A percentile compares a stretch with the other conserved stretches of the same genome.
These are phyloP conservation scores for Saturnia pavonia DNA, from an alignment of 2,888 invertebrate genomes.

Conservation along the genomic window DNA sequence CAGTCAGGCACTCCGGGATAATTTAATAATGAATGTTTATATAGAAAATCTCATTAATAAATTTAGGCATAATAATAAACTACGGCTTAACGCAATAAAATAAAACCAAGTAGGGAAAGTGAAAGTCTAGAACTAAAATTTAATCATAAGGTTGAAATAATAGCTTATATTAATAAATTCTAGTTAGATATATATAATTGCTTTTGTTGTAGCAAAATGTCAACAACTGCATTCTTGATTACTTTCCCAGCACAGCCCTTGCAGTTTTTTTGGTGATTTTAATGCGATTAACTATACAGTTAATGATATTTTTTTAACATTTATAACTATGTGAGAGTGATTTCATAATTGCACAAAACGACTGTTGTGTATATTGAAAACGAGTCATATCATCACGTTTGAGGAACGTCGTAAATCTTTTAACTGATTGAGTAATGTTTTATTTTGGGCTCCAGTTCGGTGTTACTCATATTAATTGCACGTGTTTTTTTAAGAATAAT, in stretches of 20 bases:
- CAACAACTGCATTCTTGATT: not conserved
- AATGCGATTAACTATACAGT: not conserved
- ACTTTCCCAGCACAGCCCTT: not conserved
- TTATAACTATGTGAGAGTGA: not conserved
- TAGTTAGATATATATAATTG: not conserved
- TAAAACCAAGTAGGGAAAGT: not conserved
- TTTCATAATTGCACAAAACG: constrained; percentile 18
- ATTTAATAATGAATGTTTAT: no score
- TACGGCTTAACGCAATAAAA: no score
- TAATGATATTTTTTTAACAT: not conserved
- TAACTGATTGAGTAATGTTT: constrained; percentile 33
- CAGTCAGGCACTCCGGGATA: no score
- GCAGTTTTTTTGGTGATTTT: not conserved
- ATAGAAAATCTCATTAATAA: no score
- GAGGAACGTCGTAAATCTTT: constrained; percentile 24
- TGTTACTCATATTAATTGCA: constrained; percentile 37
- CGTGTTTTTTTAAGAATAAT: constrained; percentile 26
- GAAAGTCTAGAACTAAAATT: not conserved
- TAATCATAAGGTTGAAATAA: not conserved
- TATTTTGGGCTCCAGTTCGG: constrained; percentile 54
- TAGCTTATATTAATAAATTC: no score
- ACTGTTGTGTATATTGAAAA: constrained; percentile 24
- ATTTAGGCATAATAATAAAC: no score
- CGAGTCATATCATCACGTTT: constrained; percentile 18
- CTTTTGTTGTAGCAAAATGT: not conserved